Base-by-base conservation (phyloP, 2,113 vertebrate genomes). In the Sceloporus tristichus region DNA sequence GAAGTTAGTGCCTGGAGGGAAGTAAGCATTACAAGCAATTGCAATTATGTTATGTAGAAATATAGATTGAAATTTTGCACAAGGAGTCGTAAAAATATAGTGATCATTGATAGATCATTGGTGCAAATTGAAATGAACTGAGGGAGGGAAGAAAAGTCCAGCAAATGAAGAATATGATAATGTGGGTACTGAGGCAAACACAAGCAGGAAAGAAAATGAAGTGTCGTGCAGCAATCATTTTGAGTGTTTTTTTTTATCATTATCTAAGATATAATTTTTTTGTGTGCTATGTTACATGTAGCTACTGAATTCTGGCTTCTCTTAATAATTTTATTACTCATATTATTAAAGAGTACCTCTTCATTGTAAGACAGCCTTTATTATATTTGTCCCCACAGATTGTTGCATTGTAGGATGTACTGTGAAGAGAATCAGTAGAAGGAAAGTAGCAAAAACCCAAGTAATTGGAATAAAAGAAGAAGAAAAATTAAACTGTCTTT, bases 31-130 rank as follows among this genome's bases (percentile, higher is more conserved):
- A 70, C 25, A 77, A 87, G 19, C 19, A 75, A 76, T 76, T 42
- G 10, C 21, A 53, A 40, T 48, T n/a, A 34, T 77, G 71, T 81
- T n/a, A 29, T 89, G 65, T 76, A 81, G 56, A 87, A 89, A 27
- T 42, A 0, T 3, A 90, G 89, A 85, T 70, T 4, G 77, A 78
- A 76, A 90, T 93, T 90, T 90, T 5, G 68, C 16, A 40, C 42
- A 5, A 85, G 59, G n/a, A 89, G 62, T n/a, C 79, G 82, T 65
- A 70, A 93, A 94, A 88, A 40, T 83, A 88, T 80, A 84, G 66
- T 81, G 93, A 70, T 82, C 84, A 73, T 88, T 34, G 19, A 91
- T 88, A 94, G 92, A 90, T 87, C 80, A 83, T 29, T 90, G 93
- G 88, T 92, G 66, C 68, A 73, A 88, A 4, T 90, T 89, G 48